Percentiles rank a stretch among this genome's conserved stretches.
These are phyloP conservation scores for Apolygus lucorum DNA, from an alignment of 1,140 invertebrate genomes.

Conservation along the genomic window DNA sequence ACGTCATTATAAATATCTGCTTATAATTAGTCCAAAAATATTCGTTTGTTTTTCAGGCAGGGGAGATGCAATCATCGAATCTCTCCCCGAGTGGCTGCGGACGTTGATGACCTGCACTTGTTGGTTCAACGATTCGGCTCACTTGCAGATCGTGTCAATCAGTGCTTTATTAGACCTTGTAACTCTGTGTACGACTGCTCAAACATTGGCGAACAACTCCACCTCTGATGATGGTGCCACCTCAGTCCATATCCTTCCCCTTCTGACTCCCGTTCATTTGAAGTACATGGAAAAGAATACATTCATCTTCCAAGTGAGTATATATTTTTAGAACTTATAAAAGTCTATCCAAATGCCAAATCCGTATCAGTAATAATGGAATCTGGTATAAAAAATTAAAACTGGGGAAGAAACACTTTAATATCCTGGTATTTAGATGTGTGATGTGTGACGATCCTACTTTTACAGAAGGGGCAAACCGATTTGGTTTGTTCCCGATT, in stretches of 20 bases:
- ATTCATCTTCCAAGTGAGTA: constrained; percentile 58
- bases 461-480: too few relatives aligned
- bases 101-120: constrained; percentile 59
- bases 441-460: too few relatives aligned
- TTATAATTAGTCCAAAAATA: background rate
- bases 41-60: background rate
- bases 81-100: constrained; percentile 65
- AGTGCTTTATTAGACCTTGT: constrained; percentile 67
- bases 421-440: too few relatives aligned
- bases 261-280: constrained; percentile 54
- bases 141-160: constrained; percentile 57
- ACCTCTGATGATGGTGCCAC: constrained; percentile 44
- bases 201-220: constrained; percentile 29
- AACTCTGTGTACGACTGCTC: constrained; percentile 39
- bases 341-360: too few relatives aligned
- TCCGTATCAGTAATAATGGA: too few relatives aligned
- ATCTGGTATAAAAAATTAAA: too few relatives aligned
- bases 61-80: constrained; percentile 26
- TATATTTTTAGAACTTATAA: too few relatives aligned
- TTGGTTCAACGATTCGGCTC: constrained; percentile 46
- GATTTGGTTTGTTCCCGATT: too few relatives aligned
- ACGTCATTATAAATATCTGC: too few relatives aligned
- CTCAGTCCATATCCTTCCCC: constrained; percentile 56
- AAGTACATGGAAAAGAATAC: constrained; percentile 54
- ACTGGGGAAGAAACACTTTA: too few relatives aligned